A percentile compares a stretch with the other conserved stretches of the same genome.
These are phyloP conservation scores for Pyrgus malvae DNA, from an alignment of 2,888 invertebrate genomes.

Conservation along the genomic window DNA sequence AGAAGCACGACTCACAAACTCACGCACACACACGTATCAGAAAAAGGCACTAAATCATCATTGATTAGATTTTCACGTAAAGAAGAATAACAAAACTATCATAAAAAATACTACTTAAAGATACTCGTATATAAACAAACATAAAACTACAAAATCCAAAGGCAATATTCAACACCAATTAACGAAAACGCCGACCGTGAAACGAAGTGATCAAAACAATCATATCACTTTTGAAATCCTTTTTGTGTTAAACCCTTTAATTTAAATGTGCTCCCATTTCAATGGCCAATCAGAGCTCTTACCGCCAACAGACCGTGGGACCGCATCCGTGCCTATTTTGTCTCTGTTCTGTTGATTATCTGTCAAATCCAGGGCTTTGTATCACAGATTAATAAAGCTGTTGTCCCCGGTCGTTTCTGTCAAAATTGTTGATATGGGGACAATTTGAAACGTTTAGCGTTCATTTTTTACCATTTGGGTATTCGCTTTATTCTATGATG, in stretches of 20 bases:
- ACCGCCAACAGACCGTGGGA: constrained; percentile 5
- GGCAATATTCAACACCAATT: not conserved
- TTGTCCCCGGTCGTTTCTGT: not conserved
- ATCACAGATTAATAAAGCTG: not conserved
- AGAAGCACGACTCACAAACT: too few relatives aligned
- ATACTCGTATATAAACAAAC: not conserved
- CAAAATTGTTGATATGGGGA: not conserved
- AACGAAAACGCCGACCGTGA: not conserved
- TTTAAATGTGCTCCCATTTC: constrained; percentile 3
- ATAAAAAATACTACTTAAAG: too few relatives aligned
- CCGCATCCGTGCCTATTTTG: constrained; percentile 3
- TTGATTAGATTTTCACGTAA: too few relatives aligned
- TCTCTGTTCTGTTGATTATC: constrained; percentile 4
- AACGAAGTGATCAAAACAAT: constrained; percentile 10
- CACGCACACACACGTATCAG: too few relatives aligned
- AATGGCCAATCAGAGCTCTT: constrained; percentile 5
- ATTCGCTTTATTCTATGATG: too few relatives aligned
- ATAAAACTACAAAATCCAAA: not conserved
- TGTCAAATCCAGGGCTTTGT: constrained; percentile 1
- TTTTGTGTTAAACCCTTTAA: constrained; percentile 11
- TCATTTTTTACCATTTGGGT: not conserved
- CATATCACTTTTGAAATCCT: constrained; percentile 3
- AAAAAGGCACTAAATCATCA: too few relatives aligned
- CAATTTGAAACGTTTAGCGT: not conserved
- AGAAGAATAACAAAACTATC: not conserved